phyloP scores from a whole-genome alignment of 2,888 invertebrate genomes.

The Rotaria magnacalcarata region DNA sequence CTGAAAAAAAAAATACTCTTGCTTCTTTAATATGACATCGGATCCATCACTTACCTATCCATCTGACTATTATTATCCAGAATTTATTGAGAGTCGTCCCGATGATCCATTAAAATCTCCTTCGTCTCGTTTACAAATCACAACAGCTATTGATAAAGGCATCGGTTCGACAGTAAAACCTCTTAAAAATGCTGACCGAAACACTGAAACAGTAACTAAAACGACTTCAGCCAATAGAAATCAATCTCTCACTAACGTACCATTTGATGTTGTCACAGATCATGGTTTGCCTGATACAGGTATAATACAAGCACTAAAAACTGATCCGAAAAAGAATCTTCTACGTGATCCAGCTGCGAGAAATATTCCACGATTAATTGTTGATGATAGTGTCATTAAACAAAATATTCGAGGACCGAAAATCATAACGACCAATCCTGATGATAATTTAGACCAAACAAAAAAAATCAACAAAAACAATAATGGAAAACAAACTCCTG shows the following conservation, averaged over 20 bases:
- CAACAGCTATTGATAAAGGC: background rate
- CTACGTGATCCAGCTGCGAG: background rate
- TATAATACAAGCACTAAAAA: background rate
- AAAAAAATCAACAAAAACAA: background rate
- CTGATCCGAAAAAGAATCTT: background rate
- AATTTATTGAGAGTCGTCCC: background rate
- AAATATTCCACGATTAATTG: constrained; percentile 24
- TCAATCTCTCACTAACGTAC: background rate
- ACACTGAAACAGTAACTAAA: background rate
- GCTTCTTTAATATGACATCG: background rate
- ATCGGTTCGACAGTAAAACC: background rate
- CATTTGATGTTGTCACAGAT: background rate
- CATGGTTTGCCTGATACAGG: background rate
- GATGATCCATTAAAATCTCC: background rate
- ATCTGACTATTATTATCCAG: background rate
- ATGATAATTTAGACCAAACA: background rate
- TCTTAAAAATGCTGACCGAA: background rate
- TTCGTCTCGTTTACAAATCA: background rate
- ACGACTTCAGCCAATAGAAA: background rate
- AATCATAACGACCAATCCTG: too few species aligned
- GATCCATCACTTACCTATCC: background rate
- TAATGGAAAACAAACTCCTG: background rate
- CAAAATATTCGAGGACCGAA: background rate
- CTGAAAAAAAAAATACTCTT: background rate
- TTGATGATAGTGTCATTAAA: background rate